Evolutionary conservation across 2,113 vertebrate genomes (phyloP), one percentile per base, ranked within the genome.

Genomic region (Aspiorhynchus laticeps): DNA sequence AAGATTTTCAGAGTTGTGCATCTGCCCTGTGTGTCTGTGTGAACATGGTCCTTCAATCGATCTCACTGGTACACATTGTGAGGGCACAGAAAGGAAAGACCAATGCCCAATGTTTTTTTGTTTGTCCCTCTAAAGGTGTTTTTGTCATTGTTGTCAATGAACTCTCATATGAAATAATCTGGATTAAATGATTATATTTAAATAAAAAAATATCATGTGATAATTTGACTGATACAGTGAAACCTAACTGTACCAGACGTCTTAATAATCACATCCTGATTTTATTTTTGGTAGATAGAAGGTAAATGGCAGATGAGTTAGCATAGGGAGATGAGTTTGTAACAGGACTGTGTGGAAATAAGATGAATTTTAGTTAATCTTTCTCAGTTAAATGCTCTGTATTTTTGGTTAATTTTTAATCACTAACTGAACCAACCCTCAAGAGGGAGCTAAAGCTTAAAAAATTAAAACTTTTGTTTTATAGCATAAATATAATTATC

Each of bases 41-140:
- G 38, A 10, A 53, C 21, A 8, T 2, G 8, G 12, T 6, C 69
- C 33, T 31, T 56, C 24, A 41, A 26, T n/a, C 24, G 2, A n/a
- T 71, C 21, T 71, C 61, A 46, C 61, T 86, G 85, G 85, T 86
- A 85, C 59, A 85, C 41, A 65, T 78, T 69, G 59, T 36, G 67
- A 77, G 26, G 63, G 24, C 21, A 87, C 48, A 85, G 8, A 74
- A 28, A 82, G 51, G 9, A 31, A 88, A 46, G 12, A 5, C 56
- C 51, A 48, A 48, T 48, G 19, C 41, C 33, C 28, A 63, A 15
- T 0, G 17, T 5, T 1, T 53, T 51, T 48, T 78, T 43, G 6
- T 38, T 38, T 63, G 53, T 43, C 33, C 12, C 11, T 80, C 78
- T 80, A 61, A 63, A 61, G 3, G 12, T 63, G 36, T 81, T 41